Base-by-base conservation (phyloP, 92 coral and sea anemone genomes). In the Palythoa heliodiscus region DNA sequence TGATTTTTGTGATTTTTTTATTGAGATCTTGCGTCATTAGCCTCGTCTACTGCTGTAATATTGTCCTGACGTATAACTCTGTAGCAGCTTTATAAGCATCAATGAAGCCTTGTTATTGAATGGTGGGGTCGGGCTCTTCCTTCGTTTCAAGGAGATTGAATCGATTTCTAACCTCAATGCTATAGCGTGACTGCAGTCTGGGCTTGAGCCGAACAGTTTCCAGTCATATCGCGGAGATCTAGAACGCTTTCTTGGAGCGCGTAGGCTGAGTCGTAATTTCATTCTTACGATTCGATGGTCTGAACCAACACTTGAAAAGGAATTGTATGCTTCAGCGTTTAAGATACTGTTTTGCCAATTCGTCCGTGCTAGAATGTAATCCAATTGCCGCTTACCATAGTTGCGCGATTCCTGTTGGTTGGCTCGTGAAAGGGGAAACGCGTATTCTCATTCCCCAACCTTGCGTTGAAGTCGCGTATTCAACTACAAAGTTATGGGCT, bases 301-400 rank as follows among this genome's bases (percentile, higher is more conserved):
- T n/a, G 92, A 78, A 58, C 77, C 82, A 61, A 89, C 71, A 11
- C 86, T 60, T 13, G 63, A 17, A 67, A 89, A 86, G 1, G 92
- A 52, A 69, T 48, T 69, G 77, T 84, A 89, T 17, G 89, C 89
- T 73, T 80, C 48, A n/a, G 67, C 40, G 24, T 86, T 89, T 35
- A n/a, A n/a, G n/a, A 82, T 57, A 53, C 92, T 89, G 89, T 86
- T 89, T 23, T 40, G 72, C 87, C 92, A 89, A 70, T 89, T 89
- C 39, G 52, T 79, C 16, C 88, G 47, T 24, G 78, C 83, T 23
- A 89, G 63, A 15, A 86, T 61, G 68, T 86, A 86, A 50, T 86
- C 89, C 16, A 86, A 71, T 61, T 89, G 92, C 16, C 74, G 75
- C 52, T 37, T 61, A 10, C n/a, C n/a, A n/a, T n/a, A n/a, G n/a